Conservation (phyloP, 1,140 invertebrate species). For the Lordiphosa clarofinis region DNA sequence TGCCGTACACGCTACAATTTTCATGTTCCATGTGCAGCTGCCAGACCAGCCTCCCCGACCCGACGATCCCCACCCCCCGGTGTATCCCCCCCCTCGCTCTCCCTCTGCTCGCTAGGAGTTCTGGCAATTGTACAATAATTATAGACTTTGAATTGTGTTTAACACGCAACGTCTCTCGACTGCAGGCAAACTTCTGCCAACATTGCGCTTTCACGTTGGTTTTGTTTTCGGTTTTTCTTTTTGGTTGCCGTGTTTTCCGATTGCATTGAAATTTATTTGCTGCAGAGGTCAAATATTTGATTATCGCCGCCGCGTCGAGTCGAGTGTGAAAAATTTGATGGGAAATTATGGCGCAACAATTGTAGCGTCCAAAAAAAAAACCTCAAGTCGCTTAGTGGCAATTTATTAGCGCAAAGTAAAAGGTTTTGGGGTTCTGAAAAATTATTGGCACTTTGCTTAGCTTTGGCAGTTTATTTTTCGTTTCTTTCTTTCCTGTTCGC, state of each 20-base stretch:
- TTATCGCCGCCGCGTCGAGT: constrained; percentile 62
- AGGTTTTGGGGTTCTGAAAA: constrained; percentile 43
- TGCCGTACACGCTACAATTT: constrained; percentile 66
- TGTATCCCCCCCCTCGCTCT: not conserved
- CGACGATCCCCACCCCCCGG: constrained; percentile 9
- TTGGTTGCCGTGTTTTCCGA: constrained; percentile 26
- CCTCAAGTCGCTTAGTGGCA: constrained; percentile 65
- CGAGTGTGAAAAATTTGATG: constrained; percentile 79
- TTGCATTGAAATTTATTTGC: constrained; percentile 78
- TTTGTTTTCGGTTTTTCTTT: constrained; percentile 7
- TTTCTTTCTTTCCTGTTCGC: constrained; percentile 2
- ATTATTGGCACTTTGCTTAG: constrained; percentile 17
- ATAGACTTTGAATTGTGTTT: constrained; percentile 79
- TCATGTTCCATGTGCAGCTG: constrained; percentile 65
- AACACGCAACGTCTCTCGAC: constrained; percentile 72
- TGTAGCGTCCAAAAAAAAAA: constrained; percentile 40
- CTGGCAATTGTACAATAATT: constrained; percentile 79
- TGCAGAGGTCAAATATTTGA: constrained; percentile 78
- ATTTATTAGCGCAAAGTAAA: constrained; percentile 77
- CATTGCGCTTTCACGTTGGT: constrained; percentile 66
- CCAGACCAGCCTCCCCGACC: constrained; percentile 25
- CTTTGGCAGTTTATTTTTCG: constrained; percentile 1
- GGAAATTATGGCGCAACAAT: constrained; percentile 78
- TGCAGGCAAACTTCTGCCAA: constrained; percentile 19
- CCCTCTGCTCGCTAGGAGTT: constrained; percentile 49